phyloP scores from a whole-genome alignment of 1,140 invertebrate species.

The Atta texana region DNA sequence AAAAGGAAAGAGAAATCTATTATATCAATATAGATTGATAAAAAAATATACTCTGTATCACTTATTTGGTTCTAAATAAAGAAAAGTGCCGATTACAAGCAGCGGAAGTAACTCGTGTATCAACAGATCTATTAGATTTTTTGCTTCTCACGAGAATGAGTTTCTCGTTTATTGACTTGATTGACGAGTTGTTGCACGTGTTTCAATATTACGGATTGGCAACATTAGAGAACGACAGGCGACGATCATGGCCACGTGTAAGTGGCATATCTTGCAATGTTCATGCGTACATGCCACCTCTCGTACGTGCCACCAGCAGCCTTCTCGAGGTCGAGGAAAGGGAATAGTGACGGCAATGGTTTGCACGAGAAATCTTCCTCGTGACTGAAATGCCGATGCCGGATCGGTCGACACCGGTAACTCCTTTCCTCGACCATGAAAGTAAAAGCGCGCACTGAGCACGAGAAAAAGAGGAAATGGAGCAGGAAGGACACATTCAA shows the following conservation, averaged over 20 bases:
- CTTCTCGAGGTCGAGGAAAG: slow-evolving; percentile 75
- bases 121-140: background rate
- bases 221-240: slow-evolving; percentile 27
- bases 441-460: slow-evolving; percentile 58
- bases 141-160: background rate
- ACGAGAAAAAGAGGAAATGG: slow-evolving; percentile 42
- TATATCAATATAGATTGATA: background rate
- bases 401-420: slow-evolving; percentile 5
- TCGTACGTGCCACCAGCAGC: slow-evolving; percentile 28
- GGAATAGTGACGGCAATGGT: slow-evolving; percentile 42
- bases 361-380: slow-evolving; percentile 70
- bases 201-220: background rate
- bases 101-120: background rate
- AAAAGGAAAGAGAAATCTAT: background rate
- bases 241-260: slow-evolving; percentile 6
- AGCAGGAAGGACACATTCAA: slow-evolving; percentile 34
- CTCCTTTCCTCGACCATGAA: slow-evolving; percentile 69
- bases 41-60: background rate
- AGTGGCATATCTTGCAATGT: background rate
- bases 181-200: slow-evolving; percentile 16
- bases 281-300: background rate
- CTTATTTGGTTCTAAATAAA: slow-evolving; percentile 29
- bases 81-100: background rate
- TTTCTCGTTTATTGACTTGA: slow-evolving; percentile 42
- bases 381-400: slow-evolving; percentile 60